These are phyloP conservation scores for Graphium colonna DNA, from an alignment of 2,888 invertebrate genomes.

Conservation along the genomic window DNA sequence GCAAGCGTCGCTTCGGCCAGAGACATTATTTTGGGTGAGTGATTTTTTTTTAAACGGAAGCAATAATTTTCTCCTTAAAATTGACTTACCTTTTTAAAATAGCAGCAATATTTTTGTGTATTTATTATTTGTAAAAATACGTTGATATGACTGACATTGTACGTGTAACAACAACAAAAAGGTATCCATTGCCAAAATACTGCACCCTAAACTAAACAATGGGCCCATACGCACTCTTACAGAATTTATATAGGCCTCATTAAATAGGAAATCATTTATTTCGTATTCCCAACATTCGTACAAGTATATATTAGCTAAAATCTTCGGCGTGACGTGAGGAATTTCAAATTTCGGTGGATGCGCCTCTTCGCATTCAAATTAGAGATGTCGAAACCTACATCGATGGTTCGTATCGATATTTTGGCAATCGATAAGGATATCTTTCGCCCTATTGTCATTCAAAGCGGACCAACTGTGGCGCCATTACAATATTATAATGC, in stretches of 20 bases:
- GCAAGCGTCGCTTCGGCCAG: conserved; percentile 55
- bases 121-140: no score
- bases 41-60: conserved; percentile 3
- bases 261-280: conserved; percentile 40
- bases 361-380: conserved; percentile 45
- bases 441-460: conserved; percentile 46
- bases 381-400: conserved; percentile 34
- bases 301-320: conserved; percentile 59
- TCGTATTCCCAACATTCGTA: conserved; percentile 53
- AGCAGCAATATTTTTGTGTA: conserved; percentile 5
- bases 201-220: conserved; percentile 30
- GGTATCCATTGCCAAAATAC: conserved; percentile 20
- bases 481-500: conserved; percentile 17
- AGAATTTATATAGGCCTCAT: conserved; percentile 38
- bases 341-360: conserved; percentile 53
- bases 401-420: conserved; percentile 32
- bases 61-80: neutral
- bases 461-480: conserved; percentile 24
- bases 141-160: no score
- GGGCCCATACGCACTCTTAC: conserved; percentile 29
- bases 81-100: conserved; percentile 27
- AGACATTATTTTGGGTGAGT: conserved; percentile 68
- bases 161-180: conserved; percentile 25
- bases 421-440: conserved; percentile 56
- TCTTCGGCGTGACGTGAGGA: conserved; percentile 43